phyloP scores from a whole-genome alignment of 2,113 vertebrate species.

The Megaceryle maxima region DNA sequence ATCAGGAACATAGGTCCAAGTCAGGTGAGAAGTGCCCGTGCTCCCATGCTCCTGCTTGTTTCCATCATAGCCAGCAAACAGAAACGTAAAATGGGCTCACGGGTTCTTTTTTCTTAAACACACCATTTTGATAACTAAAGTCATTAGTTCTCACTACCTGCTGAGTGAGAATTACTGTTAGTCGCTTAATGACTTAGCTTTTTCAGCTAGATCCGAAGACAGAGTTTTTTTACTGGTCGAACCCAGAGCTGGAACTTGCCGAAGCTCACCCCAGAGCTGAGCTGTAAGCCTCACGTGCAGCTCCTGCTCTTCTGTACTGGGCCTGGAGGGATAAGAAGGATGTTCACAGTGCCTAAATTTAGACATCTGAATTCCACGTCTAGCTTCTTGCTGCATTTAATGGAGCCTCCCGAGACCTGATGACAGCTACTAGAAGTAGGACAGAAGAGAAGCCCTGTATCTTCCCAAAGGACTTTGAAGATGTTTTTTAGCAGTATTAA shows the following conservation, averaged over 20 bases:
- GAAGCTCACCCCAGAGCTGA: background rate
- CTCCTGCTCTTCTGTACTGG: background rate
- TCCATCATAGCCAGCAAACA: background rate
- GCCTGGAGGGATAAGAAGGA: background rate
- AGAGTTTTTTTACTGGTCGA: background rate
- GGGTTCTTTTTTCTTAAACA: background rate
- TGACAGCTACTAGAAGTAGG: slow-evolving; percentile 1
- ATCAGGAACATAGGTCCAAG: background rate
- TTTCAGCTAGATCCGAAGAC: background rate
- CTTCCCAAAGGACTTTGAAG: background rate
- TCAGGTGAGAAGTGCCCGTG: background rate
- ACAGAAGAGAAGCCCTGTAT: background rate
- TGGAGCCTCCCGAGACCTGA: background rate
- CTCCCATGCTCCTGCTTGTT: background rate
- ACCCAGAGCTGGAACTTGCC: background rate
- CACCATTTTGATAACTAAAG: background rate
- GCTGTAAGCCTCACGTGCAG: background rate
- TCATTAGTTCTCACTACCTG: background rate
- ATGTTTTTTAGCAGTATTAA: background rate
- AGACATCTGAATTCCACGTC: background rate
- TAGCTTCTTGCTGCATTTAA: background rate
- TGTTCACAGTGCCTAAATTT: background rate
- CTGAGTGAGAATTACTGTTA: background rate
- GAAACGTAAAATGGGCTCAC: background rate
- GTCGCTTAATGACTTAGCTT: background rate